Percentiles rank a stretch among this genome's conserved stretches.
Conservation (phyloP, 2,113 vertebrate genomes). For the Nerophis ophidion region DNA sequence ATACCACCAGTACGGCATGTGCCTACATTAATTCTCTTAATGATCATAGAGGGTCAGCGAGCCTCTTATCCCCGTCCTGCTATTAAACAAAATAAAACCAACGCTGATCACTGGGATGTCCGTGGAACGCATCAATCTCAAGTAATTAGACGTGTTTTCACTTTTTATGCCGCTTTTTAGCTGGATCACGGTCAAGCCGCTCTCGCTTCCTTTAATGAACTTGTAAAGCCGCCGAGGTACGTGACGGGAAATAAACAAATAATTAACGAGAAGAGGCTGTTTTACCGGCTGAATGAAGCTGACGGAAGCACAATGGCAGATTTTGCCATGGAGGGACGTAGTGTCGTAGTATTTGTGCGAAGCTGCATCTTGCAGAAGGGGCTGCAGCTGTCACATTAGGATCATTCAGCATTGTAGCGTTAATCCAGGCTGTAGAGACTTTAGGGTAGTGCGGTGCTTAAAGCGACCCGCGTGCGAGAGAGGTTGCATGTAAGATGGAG, state of each 20-base stretch:
- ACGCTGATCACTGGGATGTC: constrained; percentile 69
- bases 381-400: constrained; percentile 60
- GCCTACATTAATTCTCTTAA: constrained; percentile 62
- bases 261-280: constrained; percentile 28
- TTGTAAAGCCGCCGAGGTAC: constrained; percentile 57
- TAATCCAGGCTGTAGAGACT: constrained; percentile 58
- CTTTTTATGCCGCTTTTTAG: constrained; percentile 33
- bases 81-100: constrained; percentile 70
- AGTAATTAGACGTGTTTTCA: constrained; percentile 64
- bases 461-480: constrained; percentile 14
- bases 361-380: constrained; percentile 40
- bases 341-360: constrained; percentile 13
- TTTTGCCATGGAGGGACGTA: constrained; percentile 8
- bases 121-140: constrained; percentile 63
- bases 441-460: constrained; percentile 28
- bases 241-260: constrained; percentile 56
- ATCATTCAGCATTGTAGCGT: constrained; percentile 48
- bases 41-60: constrained; percentile 65
- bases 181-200: constrained; percentile 28
- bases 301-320: constrained; percentile 23
- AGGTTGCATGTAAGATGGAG: constrained; percentile 30
- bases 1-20: constrained; percentile 35
- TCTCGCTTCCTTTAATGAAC: constrained; percentile 58
- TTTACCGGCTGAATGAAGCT: constrained; percentile 47
- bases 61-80: constrained; percentile 59